A percentile compares a stretch with the other conserved stretches of the same genome.
Conservation (phyloP, 2,888 invertebrate genomes). For the Neocrepidodera transversa region DNA sequence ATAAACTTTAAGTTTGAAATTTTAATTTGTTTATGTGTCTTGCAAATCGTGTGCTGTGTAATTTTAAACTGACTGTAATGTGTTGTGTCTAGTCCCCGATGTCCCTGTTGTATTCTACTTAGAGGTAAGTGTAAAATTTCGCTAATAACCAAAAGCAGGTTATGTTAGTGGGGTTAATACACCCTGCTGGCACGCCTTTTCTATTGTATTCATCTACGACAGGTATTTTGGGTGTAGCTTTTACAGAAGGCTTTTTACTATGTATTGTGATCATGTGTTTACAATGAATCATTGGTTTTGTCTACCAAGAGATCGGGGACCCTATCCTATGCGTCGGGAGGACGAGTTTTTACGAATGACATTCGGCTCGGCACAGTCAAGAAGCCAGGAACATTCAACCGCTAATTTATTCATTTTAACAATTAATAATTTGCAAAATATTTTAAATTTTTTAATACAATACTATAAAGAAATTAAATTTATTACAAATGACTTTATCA, state of each 20-base stretch:
- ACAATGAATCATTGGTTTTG: constrained; percentile 27
- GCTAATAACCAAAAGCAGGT: constrained; percentile 27
- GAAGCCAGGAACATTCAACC: too few relatives aligned
- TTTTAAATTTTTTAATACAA: too few relatives aligned
- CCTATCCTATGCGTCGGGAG: constrained; percentile 35
- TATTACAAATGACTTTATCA: too few relatives aligned
- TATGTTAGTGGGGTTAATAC: constrained; percentile 31
- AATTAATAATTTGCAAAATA: too few relatives aligned
- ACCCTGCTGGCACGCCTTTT: constrained; percentile 52
- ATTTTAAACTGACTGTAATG: constrained; percentile 47
- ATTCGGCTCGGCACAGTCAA: constrained; percentile 16
- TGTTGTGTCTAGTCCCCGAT: constrained; percentile 46
- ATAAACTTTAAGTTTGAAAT: constrained; percentile 58
- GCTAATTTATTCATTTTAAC: too few relatives aligned
- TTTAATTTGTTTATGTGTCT: constrained; percentile 61
- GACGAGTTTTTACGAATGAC: constrained; percentile 30
- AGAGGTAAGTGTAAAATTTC: constrained; percentile 45
- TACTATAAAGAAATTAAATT: too few relatives aligned
- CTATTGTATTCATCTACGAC: constrained; percentile 24
- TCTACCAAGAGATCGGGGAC: constrained; percentile 28
- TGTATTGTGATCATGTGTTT: constrained; percentile 22
- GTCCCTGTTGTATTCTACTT: constrained; percentile 42
- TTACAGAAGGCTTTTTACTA: constrained; percentile 27
- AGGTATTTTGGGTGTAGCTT: constrained; percentile 16
- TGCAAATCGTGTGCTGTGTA: constrained; percentile 58